These are phyloP conservation scores for Planiliza haematocheilus DNA, from an alignment of 2,113 vertebrate species.

Conservation along the genomic window DNA sequence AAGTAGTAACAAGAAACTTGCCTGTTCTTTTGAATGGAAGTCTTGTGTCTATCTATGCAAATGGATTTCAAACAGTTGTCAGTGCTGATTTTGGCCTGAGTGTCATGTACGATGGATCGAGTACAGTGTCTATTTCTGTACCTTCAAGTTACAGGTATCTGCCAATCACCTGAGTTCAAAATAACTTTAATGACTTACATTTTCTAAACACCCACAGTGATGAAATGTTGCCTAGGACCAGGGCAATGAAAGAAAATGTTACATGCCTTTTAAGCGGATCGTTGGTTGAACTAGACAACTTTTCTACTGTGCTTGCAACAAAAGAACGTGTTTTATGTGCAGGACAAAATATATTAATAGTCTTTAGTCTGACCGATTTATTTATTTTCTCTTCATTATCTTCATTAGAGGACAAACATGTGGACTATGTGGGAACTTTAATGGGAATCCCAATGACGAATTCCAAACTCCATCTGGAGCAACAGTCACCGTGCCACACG, in stretches of 20 bases:
- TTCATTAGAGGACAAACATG: constrained; percentile 54
- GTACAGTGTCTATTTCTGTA: constrained; percentile 59
- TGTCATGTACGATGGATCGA: constrained; percentile 68
- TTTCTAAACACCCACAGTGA: no score
- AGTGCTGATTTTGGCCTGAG: constrained; percentile 64
- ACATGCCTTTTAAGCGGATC: no score
- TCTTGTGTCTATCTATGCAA: constrained; percentile 51
- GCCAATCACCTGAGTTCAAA: not conserved
- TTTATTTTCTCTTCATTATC: not conserved
- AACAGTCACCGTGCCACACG: constrained; percentile 4
- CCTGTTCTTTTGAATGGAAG: constrained; percentile 61
- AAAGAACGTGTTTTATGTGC: no score
- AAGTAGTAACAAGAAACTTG: constrained; percentile 52
- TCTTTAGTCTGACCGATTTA: no score
- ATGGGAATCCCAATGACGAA: constrained; percentile 70
- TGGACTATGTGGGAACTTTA: constrained; percentile 81
- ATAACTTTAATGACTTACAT: no score
- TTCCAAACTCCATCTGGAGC: constrained; percentile 57
- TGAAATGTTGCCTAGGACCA: no score
- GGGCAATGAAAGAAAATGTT: no score
- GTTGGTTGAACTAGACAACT: no score
- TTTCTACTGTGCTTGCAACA: no score
- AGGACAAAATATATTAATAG: no score
- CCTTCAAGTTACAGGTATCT: constrained; percentile 61
- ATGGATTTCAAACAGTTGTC: constrained; percentile 49